Evolutionary conservation across 37 sponge, comb jelly and placozoan genomes (phyloP), one percentile per base, ranked within the genome.

Genomic region (Hexactinellida sp.): DNA sequence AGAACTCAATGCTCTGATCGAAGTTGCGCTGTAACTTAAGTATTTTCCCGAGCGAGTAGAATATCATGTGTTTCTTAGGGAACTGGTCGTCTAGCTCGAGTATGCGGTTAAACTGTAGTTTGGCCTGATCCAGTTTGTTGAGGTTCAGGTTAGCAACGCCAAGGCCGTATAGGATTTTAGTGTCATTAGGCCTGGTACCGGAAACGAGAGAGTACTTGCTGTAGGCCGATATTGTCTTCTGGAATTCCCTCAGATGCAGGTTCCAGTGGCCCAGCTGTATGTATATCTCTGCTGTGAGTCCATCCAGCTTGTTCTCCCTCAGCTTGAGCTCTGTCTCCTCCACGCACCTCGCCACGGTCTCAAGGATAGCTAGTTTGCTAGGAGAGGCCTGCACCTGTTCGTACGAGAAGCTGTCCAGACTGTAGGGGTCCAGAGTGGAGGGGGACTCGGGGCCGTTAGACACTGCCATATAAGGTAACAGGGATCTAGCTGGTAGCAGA

Each of bases 1-100:
- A 63, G 76, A 63, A 63, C 34, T 63, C 76, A 7, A 63, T 63
- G 76, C 76, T 63, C 76, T 63, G 76, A 63, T 63, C 76, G 76
- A 63, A 63, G 34, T 63, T 63, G 32, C 76, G 76, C 34, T 63
- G 76, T 63, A 63, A 23, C 34, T 63, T 63, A n/a, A 32, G 76
- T 10, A 63, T 63, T n/a, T 63, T 63, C 5, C 76, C 76, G 19
- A 63, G 76, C 13, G 76, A 7, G 34, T 63, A 63, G 34, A 63
- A 63, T 7, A 63, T 63, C 76, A 63, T 63, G 34, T 63, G 76
- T n/a, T 63, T 63, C 76, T 63, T 63, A 63, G 76, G 30, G 76
- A 63, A 63, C 76, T 63, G 76, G 5, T 63, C 76, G 34, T 63
- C 76, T n/a, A 63, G 19, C 76, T 63, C 76, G 3, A 63, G 34